Base-by-base conservation (phyloP, 2,113 vertebrate species). In the Sinocyclocheilus rhinocerous region DNA sequence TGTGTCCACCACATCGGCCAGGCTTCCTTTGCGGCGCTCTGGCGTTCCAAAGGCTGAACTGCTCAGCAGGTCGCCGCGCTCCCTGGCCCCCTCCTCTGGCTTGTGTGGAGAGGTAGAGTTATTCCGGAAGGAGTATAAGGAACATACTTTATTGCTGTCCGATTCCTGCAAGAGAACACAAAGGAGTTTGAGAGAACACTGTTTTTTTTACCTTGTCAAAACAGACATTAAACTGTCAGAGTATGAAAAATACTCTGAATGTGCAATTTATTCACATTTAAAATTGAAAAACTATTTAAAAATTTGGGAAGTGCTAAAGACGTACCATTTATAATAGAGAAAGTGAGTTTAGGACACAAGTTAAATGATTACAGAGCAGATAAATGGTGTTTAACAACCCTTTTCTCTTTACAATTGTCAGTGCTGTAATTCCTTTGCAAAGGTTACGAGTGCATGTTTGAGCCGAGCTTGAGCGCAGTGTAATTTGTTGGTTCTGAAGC, bases 111-210 rank as follows among this genome's bases (percentile, higher is more conserved):
- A 99, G 96, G 98, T 99, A 96, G 98, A 98, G 94, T 97, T 98
- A 96, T 98, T 98, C 96, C 97, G 97, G 96, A 99, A 98, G 95
- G 98, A 98, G 97, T 99, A 99, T 88, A 98, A 95, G 95, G 98
- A 98, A 94, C 98, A 98, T 96, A 99, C 97, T 95, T 99, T 99
- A 97, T 96, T 98, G 97, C 96, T 98, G 94, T 99, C 98, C 94
- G 97, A 96, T 90, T 99, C 98, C 98, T 99, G 95, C 86, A 94
- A 95, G 95, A 93, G 94, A 90, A 92, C 16, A 92, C 91, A 92
- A 52, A 59, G 24, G 45, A 61, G 55, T 22, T 50, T 29, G 29
- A 78, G 20, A 63, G n/a, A n/a, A 18, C 8, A 45, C 9, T 45
- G 42, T 70, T 11, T 12, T 48, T 12, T 48, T 48, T 48, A 6